A percentile compares a stretch with the other conserved stretches of the same genome.
Conservation (phyloP, 2,888 invertebrate genomes). For the Cistogaster globosa region DNA sequence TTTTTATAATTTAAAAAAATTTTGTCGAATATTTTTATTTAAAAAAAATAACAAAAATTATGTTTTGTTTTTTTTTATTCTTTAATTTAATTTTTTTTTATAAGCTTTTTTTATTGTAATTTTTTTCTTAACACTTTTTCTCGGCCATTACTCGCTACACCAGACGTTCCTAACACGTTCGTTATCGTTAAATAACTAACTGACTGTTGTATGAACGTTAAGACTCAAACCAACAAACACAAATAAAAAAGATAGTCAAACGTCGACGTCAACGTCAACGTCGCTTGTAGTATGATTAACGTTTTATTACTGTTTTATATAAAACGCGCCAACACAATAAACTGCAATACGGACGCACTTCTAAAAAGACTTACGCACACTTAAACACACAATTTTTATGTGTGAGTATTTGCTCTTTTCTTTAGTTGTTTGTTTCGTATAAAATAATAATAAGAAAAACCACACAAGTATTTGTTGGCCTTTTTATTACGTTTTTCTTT, state of each 20-base stretch:
- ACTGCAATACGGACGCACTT: conserved; percentile 48
- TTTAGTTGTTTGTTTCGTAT: conserved; percentile 22
- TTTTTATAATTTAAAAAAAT: conserved; percentile 31
- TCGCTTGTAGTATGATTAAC: conserved; percentile 53
- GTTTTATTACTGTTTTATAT: conserved; percentile 57
- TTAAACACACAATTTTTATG: background rate
- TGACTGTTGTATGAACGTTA: conserved; percentile 60
- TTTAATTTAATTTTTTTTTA: conserved; percentile 16
- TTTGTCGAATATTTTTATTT: conserved; percentile 30
- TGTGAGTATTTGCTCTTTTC: conserved; percentile 51
- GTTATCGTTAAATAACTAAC: conserved; percentile 70
- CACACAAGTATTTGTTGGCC: conserved; percentile 37
- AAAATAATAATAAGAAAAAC: conserved; percentile 35
- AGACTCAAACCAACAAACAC: conserved; percentile 56
- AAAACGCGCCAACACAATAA: conserved; percentile 64
- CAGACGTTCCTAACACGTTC: conserved; percentile 71
- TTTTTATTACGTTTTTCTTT: conserved; percentile 33
- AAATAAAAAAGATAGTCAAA: conserved; percentile 17
- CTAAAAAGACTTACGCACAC: conserved; percentile 17
- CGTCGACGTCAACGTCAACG: conserved; percentile 23
- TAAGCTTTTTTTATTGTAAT: conserved; percentile 45
- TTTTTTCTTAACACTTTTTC: conserved; percentile 29
- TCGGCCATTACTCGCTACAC: conserved; percentile 17
- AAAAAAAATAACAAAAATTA: conserved; percentile 10
- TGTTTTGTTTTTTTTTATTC: conserved; percentile 2